phyloP scores from a whole-genome alignment of 2,113 vertebrate species.

The Psophia crepitans region DNA sequence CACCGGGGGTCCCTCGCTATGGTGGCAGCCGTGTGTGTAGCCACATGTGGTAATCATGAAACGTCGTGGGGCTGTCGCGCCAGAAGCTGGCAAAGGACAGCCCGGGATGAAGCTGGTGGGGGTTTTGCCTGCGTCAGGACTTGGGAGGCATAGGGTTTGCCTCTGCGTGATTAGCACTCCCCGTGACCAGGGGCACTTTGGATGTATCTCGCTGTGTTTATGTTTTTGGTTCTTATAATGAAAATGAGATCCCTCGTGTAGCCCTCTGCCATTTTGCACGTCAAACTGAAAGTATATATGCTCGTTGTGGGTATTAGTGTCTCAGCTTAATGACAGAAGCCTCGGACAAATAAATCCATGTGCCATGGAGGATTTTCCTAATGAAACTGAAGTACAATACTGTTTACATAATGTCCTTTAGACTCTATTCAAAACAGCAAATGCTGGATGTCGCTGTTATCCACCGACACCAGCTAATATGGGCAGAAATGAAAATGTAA shows the following conservation, averaged over 20 bases:
- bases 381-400: conserved; percentile 57
- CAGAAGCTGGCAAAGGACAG: neutral
- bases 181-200: neutral
- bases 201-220: conserved; percentile 33
- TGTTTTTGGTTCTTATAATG: conserved; percentile 65
- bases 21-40: rapidly evolving
- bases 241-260: conserved; percentile 65
- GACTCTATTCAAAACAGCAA: conserved; percentile 38
- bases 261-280: conserved; percentile 57
- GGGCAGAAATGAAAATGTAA: conserved; percentile 34
- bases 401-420: conserved; percentile 65
- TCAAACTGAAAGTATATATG: conserved; percentile 50
- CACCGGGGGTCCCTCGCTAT: rapidly evolving
- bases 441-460: neutral
- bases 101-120: neutral
- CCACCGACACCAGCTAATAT: neutral
- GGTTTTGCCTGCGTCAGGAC: neutral
- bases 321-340: conserved; percentile 57
- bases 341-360: conserved; percentile 60
- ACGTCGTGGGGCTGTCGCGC: rapidly evolving
- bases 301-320: conserved; percentile 58
- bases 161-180: conserved; percentile 27
- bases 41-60: rapidly evolving
- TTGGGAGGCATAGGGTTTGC: neutral
- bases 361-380: conserved; percentile 64